phyloP scores from a whole-genome alignment of 2,113 vertebrate genomes.

The Herpailurus yagouaroundi region DNA sequence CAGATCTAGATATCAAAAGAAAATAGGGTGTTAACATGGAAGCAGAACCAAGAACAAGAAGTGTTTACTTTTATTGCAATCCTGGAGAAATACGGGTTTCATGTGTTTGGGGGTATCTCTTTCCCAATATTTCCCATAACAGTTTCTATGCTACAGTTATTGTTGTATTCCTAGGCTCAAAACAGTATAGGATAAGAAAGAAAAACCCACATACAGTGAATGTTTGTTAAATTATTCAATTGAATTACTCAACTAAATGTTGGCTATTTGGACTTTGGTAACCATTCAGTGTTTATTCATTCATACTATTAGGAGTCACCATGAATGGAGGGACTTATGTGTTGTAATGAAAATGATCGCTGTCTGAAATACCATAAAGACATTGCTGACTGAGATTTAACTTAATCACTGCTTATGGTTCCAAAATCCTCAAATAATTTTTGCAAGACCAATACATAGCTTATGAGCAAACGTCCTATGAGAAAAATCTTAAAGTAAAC shows the following conservation, averaged over 20 bases:
- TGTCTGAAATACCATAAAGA: not conserved
- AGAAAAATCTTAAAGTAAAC: not conserved
- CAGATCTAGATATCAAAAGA: not conserved
- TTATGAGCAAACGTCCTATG: not conserved
- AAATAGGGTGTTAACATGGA: not conserved
- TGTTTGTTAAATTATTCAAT: not conserved
- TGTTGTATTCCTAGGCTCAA: not conserved
- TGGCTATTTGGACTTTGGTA: not conserved
- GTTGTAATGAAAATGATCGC: not conserved
- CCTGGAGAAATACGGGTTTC: not conserved
- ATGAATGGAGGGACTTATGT: not conserved
- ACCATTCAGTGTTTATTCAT: not conserved
- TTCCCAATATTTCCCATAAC: not conserved
- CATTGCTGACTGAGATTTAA: not conserved
- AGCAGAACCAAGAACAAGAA: not conserved
- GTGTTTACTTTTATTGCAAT: not conserved
- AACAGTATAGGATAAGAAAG: not conserved
- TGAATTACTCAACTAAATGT: not conserved
- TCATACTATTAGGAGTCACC: not conserved
- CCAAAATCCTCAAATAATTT: constrained; percentile 11
- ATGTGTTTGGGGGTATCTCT: not conserved
- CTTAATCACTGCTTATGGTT: not conserved
- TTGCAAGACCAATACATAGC: not conserved
- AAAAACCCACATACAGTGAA: not conserved
- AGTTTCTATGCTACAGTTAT: not conserved